Conservation (phyloP, 2,888 invertebrate species). For the Ormyrus pomaceus region DNA sequence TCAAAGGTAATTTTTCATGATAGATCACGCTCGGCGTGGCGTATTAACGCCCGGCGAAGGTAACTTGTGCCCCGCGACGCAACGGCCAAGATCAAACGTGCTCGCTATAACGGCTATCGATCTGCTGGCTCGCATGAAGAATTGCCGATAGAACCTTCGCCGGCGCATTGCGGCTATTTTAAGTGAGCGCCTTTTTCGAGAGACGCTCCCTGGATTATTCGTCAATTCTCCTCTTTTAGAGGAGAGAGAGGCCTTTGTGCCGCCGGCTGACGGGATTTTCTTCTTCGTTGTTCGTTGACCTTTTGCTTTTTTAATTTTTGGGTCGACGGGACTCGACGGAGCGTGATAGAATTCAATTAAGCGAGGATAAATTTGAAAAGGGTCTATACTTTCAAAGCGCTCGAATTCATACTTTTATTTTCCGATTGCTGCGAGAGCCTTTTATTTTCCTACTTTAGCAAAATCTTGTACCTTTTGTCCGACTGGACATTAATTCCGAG, state of each 20-base stretch:
- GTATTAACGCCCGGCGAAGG: conserved; percentile 9
- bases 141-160: conserved; percentile 49
- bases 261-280: background rate
- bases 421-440: background rate
- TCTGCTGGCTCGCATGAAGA: conserved; percentile 50
- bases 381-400: background rate
- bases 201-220: background rate
- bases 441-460: too few species aligned
- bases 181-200: background rate
- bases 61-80: conserved; percentile 25
- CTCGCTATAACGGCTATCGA: conserved; percentile 46
- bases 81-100: conserved; percentile 74
- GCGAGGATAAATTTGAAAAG: background rate
- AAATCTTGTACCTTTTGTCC: too few species aligned
- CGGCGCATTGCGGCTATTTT: conserved; percentile 6
- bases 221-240: background rate
- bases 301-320: conserved; percentile 56
- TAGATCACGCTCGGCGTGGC: conserved; percentile 70
- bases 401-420: background rate
- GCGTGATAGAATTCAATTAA: conserved; percentile 13
- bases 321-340: conserved; percentile 25
- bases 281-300: conserved; percentile 29
- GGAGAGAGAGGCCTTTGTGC: background rate
- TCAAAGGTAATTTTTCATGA: conserved; percentile 76
- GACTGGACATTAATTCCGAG: too few species aligned